phyloP scores from a whole-genome alignment of 1,140 invertebrate genomes.

The Drosophila ironensis region DNA sequence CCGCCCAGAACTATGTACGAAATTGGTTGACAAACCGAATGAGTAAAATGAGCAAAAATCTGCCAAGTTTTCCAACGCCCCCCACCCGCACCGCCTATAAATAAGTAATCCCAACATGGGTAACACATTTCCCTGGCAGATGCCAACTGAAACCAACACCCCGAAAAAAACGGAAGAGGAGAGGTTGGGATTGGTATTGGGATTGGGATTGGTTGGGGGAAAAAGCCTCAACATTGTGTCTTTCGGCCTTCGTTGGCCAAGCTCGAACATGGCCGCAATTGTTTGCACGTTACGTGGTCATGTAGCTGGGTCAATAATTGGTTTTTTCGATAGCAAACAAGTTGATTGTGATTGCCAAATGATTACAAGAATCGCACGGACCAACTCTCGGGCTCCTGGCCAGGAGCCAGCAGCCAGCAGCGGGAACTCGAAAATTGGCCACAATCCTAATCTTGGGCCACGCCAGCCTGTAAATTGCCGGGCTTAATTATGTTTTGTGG shows the following conservation, averaged over 20 bases:
- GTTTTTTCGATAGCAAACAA: constrained; percentile 72
- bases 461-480: constrained; percentile 18
- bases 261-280: constrained; percentile 66
- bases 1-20: constrained; percentile 46
- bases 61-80: constrained; percentile 42
- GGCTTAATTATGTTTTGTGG: constrained; percentile 54
- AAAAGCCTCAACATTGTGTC: constrained; percentile 22
- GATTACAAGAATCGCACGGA: constrained; percentile 59
- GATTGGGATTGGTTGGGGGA: background rate
- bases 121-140: constrained; percentile 67
- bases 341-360: constrained; percentile 77
- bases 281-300: constrained; percentile 78
- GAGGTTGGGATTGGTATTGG: no score
- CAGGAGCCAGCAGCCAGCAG: constrained; percentile 24
- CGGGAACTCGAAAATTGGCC: constrained; percentile 49
- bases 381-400: constrained; percentile 20
- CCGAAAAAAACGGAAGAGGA: background rate
- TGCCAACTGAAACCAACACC: constrained; percentile 14
- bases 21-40: constrained; percentile 73
- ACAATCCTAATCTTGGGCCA: constrained; percentile 22
- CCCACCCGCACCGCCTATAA: constrained; percentile 36
- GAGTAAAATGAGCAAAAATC: constrained; percentile 62
- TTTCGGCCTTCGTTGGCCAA: constrained; percentile 32
- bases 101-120: constrained; percentile 71
- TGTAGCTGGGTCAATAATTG: constrained; percentile 76